A percentile compares a stretch with the other conserved stretches of the same genome.
Conservation (phyloP, 2,797 vertebrate genomes). For the Basileuterus tristriatus region DNA sequence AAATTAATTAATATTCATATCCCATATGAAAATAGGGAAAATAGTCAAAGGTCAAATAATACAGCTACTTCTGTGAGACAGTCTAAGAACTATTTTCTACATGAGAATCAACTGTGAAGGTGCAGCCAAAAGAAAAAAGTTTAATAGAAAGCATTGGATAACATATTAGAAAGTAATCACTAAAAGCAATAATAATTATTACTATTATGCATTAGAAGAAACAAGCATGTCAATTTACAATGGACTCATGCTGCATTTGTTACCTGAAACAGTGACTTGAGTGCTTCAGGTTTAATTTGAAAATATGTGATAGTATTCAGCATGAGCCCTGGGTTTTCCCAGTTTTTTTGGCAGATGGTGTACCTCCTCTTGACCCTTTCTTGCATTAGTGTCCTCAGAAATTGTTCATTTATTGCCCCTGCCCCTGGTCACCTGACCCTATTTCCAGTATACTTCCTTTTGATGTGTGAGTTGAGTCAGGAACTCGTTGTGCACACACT, state of each 20-base stretch:
- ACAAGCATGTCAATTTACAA: background rate
- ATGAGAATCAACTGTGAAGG: background rate
- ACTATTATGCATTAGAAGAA: background rate
- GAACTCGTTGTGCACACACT: background rate
- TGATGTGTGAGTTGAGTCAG: background rate
- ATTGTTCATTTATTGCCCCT: background rate
- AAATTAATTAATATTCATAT: background rate
- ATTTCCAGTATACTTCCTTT: background rate
- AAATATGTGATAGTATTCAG: background rate
- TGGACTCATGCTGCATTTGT: background rate
- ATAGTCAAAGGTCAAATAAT: background rate
- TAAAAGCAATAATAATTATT: background rate
- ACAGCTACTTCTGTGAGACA: background rate
- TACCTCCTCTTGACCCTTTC: background rate
- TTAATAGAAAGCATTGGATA: background rate
- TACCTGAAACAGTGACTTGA: background rate
- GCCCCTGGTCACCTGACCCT: fast-evolving
- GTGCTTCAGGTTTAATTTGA: background rate
- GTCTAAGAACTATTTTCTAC: background rate
- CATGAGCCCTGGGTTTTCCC: background rate
- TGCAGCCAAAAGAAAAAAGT: background rate
- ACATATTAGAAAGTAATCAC: background rate
- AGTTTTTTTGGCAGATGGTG: background rate
- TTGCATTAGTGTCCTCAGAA: background rate
- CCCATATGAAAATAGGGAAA: background rate